Evolutionary conservation across 2,888 invertebrate genomes (phyloP).

Genomic region (Nomada lathburiana): DNA sequence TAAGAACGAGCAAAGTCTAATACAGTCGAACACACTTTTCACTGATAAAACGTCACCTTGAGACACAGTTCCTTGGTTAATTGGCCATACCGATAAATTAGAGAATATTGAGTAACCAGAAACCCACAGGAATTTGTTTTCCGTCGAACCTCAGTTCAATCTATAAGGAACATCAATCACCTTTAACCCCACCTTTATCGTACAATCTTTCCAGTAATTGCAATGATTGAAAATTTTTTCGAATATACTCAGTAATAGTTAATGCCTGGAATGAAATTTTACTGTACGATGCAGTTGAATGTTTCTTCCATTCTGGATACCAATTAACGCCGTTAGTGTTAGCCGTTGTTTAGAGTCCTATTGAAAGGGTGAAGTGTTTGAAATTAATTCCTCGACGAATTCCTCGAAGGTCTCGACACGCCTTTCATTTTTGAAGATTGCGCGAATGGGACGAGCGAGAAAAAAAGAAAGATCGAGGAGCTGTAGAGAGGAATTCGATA

Average conservation of each 20-base stretch:
- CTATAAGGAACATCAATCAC: too few relatives aligned
- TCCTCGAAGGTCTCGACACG: background rate
- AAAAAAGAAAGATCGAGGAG: conserved; percentile 39
- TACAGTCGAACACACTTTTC: conserved; percentile 5
- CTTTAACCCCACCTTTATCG: too few relatives aligned
- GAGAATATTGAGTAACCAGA: background rate
- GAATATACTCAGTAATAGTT: too few relatives aligned
- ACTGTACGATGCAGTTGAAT: too few relatives aligned
- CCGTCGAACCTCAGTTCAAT: background rate
- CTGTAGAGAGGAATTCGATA: conserved; percentile 50
- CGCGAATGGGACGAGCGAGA: conserved; percentile 8
- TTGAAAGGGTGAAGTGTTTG: too few relatives aligned
- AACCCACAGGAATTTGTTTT: background rate
- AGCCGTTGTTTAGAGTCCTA: too few relatives aligned
- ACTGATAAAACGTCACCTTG: conserved; percentile 23
- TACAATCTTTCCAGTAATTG: too few relatives aligned
- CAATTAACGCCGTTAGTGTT: too few relatives aligned
- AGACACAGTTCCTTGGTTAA: conserved; percentile 6
- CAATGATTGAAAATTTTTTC: too few relatives aligned
- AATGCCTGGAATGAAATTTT: too few relatives aligned
- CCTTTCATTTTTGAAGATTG: conserved; percentile 31
- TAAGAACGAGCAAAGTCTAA: conserved; percentile 12
- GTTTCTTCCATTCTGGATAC: too few relatives aligned
- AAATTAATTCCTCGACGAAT: too few relatives aligned
- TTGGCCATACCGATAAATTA: background rate